Conservation (phyloP, 2,113 vertebrate species). For the Arothron firmamentum region DNA sequence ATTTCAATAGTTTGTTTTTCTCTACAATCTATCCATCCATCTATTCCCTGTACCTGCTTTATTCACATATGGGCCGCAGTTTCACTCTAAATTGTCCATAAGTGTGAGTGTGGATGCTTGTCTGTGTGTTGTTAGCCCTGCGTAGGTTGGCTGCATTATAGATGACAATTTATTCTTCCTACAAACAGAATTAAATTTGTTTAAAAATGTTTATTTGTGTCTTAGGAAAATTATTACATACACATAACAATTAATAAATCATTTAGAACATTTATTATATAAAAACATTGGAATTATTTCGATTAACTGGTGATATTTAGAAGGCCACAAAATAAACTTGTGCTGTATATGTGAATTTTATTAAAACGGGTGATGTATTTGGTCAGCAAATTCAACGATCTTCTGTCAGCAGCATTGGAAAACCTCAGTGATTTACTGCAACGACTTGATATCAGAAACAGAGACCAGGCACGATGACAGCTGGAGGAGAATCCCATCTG, state of each 20-base stretch:
- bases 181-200: background rate
- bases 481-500: background rate
- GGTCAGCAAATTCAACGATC: background rate
- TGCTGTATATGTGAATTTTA: no score
- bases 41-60: no score
- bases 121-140: no score
- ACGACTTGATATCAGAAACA: background rate
- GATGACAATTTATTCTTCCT: background rate
- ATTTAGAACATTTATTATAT: conserved; percentile 28
- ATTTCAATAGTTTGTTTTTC: no score
- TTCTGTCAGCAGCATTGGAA: background rate
- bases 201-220: conserved; percentile 59
- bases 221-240: conserved; percentile 36
- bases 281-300: conserved; percentile 15
- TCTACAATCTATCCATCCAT: no score
- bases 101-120: no score
- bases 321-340: no score
- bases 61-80: no score
- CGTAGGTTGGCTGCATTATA: no score
- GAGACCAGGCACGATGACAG: background rate
- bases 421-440: background rate
- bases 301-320: background rate
- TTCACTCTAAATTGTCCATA: no score
- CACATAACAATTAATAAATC: conserved; percentile 13
- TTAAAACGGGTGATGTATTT: background rate